Base-by-base conservation (phyloP, 2,888 invertebrate genomes). In the Ganaspis brasiliensis region DNA sequence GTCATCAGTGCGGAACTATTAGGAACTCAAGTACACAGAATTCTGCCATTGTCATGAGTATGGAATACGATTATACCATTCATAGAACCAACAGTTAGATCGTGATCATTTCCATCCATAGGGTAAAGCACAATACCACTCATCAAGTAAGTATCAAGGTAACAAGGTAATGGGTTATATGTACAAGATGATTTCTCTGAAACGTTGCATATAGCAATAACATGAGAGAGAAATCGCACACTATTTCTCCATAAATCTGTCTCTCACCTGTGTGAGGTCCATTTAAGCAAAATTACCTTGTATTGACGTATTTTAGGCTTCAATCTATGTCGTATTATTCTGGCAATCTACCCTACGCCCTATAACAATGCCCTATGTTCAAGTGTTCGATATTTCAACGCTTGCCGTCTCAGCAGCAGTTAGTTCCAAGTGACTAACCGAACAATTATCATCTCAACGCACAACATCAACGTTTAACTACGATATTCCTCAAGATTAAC, bases 131-230 rank as follows among this genome's bases (percentile, higher is more conserved):
- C 63, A 63, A 63, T 63, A 63, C 24, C 21, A 63, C 63, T 63
- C 63, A 63, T 63, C 63, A 40, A 40, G 63, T 63, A 63, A 63
- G 63, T 63, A 63, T 63, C 63, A 40, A 63, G 24, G 63, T 63
- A 63, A 63, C 63, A 63, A 63, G 63, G 40, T 63, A 63, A 63
- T 45, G 37, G 63, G 63, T 63, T 45, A 63, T 63, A 56, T 26
- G 26, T 56, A 56, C 63, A 63, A 21, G 37, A 40, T 24, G 63
- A 37, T 63, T 63, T 45, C 63, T 63, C 40, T 37, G 63, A 37
- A 40, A 63, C 21, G 14, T 45, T 63, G 40, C 63, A 63, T 45
- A 63, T 40, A 24, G 63, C 14, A 40, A 14, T 40, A 52, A 52
- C 19, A 9, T 24, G 40, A 21, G 24, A 61, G 63, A 45, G 63